Evolutionary conservation across 2,888 invertebrate species (phyloP).

Genomic region (Rapana venosa): DNA sequence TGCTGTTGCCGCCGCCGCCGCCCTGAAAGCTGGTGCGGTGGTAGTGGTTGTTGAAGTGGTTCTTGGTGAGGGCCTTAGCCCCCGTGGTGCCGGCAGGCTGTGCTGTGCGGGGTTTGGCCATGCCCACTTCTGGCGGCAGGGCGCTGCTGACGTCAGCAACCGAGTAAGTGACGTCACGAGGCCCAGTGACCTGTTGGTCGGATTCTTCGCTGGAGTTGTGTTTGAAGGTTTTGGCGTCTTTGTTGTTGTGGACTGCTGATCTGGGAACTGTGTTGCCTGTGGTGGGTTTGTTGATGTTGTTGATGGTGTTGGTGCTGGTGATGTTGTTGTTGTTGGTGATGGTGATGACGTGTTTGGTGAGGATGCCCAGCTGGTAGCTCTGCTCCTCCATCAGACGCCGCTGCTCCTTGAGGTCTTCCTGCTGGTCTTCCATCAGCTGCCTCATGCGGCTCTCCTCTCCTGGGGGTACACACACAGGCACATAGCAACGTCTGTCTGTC

Average conservation of each 20-base stretch:
- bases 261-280: background rate
- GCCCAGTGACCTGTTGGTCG: background rate
- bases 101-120: background rate
- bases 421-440: constrained; percentile 36
- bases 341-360: constrained; percentile 23
- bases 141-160: background rate
- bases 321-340: constrained; percentile 26
- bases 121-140: background rate
- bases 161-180: background rate
- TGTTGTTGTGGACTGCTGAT: background rate
- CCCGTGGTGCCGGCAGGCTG: background rate
- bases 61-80: background rate
- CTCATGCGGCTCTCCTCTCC: constrained; percentile 21
- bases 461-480: background rate
- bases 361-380: constrained; percentile 33
- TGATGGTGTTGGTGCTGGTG: background rate
- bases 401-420: constrained; percentile 39
- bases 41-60: constrained; percentile 1
- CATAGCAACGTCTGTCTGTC: background rate
- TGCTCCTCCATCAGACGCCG: constrained; percentile 41
- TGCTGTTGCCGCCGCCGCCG: background rate
- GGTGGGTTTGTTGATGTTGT: background rate
- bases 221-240: background rate
- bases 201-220: background rate
- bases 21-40: constrained; percentile 23